Percentiles rank a stretch among this genome's conserved stretches.
Conservation (phyloP, 2,113 vertebrate genomes). For the Probosciger aterrimus region DNA sequence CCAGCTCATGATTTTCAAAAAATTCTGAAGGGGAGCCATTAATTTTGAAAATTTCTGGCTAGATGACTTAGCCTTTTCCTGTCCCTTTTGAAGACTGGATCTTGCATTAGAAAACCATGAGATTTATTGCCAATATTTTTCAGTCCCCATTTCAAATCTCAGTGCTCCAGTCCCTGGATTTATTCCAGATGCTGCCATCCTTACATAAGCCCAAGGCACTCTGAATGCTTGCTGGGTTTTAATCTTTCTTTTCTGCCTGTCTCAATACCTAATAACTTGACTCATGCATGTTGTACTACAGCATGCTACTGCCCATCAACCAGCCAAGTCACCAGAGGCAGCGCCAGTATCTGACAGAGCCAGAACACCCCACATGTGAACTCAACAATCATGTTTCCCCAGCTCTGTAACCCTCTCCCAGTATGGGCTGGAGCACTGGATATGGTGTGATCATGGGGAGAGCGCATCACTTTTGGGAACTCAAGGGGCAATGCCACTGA, state of each 20-base stretch:
- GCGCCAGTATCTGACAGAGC: fast-evolving
- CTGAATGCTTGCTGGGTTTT: background rate
- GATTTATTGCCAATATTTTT: background rate
- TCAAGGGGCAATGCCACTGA: background rate
- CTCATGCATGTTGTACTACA: background rate
- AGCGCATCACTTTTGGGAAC: background rate
- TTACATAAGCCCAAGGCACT: background rate
- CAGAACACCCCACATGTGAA: background rate
- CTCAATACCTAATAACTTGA: background rate
- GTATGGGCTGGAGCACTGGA: background rate
- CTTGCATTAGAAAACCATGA: background rate
- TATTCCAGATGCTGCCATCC: background rate
- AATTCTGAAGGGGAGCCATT: background rate
- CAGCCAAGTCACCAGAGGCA: background rate
- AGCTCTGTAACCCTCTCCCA: background rate
- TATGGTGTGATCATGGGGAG: background rate
- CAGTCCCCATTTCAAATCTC: background rate
- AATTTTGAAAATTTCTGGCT: background rate
- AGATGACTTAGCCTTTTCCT: background rate
- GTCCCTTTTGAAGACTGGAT: background rate
- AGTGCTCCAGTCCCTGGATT: background rate
- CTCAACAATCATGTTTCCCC: background rate
- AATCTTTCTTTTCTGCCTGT: background rate
- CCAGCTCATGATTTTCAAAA: background rate
- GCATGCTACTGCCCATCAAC: background rate